A percentile compares a stretch with the other conserved stretches of the same genome.
Conservation (phyloP, 2,113 vertebrate species). For the Vulpes vulpes region DNA sequence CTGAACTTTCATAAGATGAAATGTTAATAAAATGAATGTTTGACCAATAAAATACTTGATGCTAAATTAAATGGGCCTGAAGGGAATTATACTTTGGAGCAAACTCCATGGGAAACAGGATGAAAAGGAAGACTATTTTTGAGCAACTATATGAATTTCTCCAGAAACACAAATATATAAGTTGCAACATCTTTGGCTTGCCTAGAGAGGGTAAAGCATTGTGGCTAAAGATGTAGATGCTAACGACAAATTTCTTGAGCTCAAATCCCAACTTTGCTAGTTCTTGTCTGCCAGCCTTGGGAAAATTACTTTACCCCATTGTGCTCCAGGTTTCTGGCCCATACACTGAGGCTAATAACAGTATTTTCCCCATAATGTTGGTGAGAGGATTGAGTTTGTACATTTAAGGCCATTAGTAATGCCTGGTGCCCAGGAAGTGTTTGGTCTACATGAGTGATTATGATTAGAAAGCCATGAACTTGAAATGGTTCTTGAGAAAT, state of each 20-base stretch:
- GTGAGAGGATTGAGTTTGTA: background rate
- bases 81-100: conserved; percentile 75
- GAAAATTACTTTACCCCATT: background rate
- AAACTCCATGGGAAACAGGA: conserved; percentile 72
- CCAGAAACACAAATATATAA: conserved; percentile 57
- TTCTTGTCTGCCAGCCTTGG: background rate
- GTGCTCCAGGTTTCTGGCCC: background rate
- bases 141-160: conserved; percentile 57
- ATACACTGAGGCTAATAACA: fast-evolving
- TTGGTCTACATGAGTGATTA: fast-evolving
- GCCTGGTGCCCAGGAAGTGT: background rate
- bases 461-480: background rate
- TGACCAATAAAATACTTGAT: conserved; percentile 69
- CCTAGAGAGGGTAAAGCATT: background rate
- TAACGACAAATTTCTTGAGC: background rate
- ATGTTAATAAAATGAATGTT: conserved; percentile 73
- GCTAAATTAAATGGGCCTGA: conserved; percentile 70
- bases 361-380: background rate
- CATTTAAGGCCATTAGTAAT: too few species aligned
- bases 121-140: conserved; percentile 69
- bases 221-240: background rate
- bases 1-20: conserved; percentile 64
- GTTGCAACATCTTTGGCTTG: conserved; percentile 18
- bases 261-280: background rate
- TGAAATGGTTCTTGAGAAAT: background rate